These are phyloP conservation scores for Synanthedon andrenaeformis DNA, from an alignment of 2,888 invertebrate species.

Conservation along the genomic window DNA sequence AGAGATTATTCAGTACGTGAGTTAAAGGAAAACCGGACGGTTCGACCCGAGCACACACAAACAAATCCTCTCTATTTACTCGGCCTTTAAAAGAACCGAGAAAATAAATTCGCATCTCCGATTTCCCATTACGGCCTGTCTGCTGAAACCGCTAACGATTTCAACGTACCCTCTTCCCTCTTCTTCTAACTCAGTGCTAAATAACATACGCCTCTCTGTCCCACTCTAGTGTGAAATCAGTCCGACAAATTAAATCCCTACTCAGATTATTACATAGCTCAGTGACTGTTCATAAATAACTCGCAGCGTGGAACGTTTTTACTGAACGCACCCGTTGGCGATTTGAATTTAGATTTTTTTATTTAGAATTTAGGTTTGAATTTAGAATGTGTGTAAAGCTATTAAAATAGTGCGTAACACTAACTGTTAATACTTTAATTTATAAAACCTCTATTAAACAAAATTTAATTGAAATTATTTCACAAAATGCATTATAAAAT, in stretches of 20 bases:
- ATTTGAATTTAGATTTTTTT: slow-evolving; percentile 15
- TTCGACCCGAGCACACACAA: slow-evolving; percentile 12
- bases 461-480: too few species aligned
- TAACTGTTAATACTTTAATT: too few species aligned
- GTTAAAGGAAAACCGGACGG: slow-evolving; percentile 8
- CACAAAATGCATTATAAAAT: too few species aligned
- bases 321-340: slow-evolving; percentile 20
- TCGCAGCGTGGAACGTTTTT: slow-evolving; percentile 34
- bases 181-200: slow-evolving; percentile 15
- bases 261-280: slow-evolving; percentile 80
- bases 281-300: slow-evolving; percentile 79
- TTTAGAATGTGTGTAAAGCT: neutral
- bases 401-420: too few species aligned
- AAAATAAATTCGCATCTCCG: slow-evolving; percentile 25
- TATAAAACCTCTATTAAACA: too few species aligned
- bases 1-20: slow-evolving; percentile 5
- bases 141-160: slow-evolving; percentile 53
- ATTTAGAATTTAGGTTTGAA: neutral
- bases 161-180: slow-evolving; percentile 14
- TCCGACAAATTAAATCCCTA: slow-evolving; percentile 79
- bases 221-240: slow-evolving; percentile 74
- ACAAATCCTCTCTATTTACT: slow-evolving; percentile 34
- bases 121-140: slow-evolving; percentile 46
- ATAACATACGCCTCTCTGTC: slow-evolving; percentile 21
- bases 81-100: slow-evolving; percentile 23